phyloP scores from a whole-genome alignment of 92 coral and sea anemone genomes.

The Phenganax subtilis region DNA sequence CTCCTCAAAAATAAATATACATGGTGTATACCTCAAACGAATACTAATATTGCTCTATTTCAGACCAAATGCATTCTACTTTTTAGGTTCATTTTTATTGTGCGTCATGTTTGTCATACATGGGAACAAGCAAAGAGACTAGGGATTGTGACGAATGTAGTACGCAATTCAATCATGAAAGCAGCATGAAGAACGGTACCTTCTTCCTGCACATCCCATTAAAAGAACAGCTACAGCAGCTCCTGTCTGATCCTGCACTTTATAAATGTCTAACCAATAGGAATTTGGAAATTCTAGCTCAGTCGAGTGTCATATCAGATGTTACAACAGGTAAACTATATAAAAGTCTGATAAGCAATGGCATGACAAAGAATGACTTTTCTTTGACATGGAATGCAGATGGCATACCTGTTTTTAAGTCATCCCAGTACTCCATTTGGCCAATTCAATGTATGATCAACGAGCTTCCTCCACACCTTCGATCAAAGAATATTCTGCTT shows the following conservation, averaged over 20 bases:
- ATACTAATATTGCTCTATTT: not conserved
- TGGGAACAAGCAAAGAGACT: conserved; percentile 26
- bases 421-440: conserved; percentile 34
- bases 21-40: too few species aligned
- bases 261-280: conserved; percentile 20
- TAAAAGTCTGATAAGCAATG: conserved; percentile 16
- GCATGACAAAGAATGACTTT: conserved; percentile 32
- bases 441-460: conserved; percentile 35
- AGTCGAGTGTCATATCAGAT: conserved; percentile 16
- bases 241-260: conserved; percentile 16
- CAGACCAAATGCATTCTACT: not conserved
- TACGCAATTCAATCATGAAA: conserved; percentile 1
- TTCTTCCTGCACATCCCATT: conserved; percentile 33
- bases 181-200: conserved; percentile 21
- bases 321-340: conserved; percentile 31
- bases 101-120: conserved; percentile 18
- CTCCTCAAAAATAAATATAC: too few species aligned
- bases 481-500: conserved; percentile 23
- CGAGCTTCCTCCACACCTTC: conserved; percentile 27
- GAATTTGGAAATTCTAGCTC: conserved; percentile 1
- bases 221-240: conserved; percentile 28
- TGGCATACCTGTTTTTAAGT: conserved; percentile 34
- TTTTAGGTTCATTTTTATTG: conserved; percentile 28
- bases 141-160: conserved; percentile 28
- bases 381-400: conserved; percentile 36